Percentiles rank a stretch among this genome's conserved stretches.
phyloP scores from a whole-genome alignment of 2,888 invertebrate species.

The Beris morrisii region DNA sequence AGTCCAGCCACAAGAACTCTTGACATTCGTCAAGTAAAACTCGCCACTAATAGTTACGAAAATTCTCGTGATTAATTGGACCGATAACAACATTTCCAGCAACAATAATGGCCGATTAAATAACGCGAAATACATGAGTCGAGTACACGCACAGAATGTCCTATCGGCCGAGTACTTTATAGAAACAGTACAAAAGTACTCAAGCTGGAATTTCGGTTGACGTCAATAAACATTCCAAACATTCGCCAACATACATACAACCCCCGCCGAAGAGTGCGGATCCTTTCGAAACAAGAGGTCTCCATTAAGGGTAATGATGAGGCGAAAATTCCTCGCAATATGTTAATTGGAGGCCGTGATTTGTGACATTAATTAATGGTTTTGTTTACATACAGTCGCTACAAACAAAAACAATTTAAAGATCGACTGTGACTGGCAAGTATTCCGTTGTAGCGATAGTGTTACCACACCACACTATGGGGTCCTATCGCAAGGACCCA shows the following conservation, averaged over 20 bases:
- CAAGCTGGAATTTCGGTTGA: not conserved
- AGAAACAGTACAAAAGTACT: not conserved
- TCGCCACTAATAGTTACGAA: conserved; percentile 1
- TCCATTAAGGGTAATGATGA: conserved; percentile 39
- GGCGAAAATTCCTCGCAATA: conserved; percentile 39
- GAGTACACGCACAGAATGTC: conserved; percentile 28
- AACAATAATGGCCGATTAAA: conserved; percentile 37
- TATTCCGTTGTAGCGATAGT: conserved; percentile 2
- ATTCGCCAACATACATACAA: not conserved
- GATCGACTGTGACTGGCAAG: no score
- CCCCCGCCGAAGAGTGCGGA: not conserved
- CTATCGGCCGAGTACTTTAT: not conserved
- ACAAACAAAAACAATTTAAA: conserved; percentile 6
- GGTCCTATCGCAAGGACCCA: no score
- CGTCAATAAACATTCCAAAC: not conserved
- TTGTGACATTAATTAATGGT: conserved; percentile 41
- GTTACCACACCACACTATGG: not conserved
- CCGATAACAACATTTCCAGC: conserved; percentile 17
- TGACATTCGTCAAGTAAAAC: no score
- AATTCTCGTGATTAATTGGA: conserved; percentile 14
- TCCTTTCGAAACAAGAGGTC: conserved; percentile 37
- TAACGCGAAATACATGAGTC: conserved; percentile 30
- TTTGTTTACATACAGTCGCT: conserved; percentile 37
- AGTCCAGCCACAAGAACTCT: no score
- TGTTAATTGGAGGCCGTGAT: conserved; percentile 40